Evolutionary conservation across 2,888 invertebrate species (phyloP).

Genomic region (Rhamphomyia laevipes): DNA sequence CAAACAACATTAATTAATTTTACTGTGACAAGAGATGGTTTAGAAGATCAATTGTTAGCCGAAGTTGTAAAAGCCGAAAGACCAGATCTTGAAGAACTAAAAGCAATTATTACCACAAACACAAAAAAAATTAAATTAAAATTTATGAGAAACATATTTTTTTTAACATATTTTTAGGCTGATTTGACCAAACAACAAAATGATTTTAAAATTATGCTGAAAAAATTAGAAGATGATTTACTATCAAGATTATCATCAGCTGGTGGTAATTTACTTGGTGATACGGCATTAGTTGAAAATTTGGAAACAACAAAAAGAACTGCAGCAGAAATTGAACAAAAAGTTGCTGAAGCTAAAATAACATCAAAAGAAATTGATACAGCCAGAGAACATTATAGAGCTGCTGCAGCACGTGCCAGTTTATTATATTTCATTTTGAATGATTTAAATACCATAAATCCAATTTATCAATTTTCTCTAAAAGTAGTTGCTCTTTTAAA

Average conservation of each 20-base stretch:
- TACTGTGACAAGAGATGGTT: constrained; percentile 89
- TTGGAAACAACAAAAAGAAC: constrained; percentile 92
- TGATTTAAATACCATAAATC: constrained; percentile 90
- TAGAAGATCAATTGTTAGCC: constrained; percentile 90
- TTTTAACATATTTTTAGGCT: constrained; percentile 42
- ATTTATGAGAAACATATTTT: constrained; percentile 7
- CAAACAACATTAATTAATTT: constrained; percentile 95
- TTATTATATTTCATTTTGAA: constrained; percentile 90
- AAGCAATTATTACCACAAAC: constrained; percentile 37
- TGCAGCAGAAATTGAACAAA: constrained; percentile 87
- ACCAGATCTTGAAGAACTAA: constrained; percentile 88
- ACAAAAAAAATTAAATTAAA: background rate
- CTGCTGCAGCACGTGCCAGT: constrained; percentile 83
- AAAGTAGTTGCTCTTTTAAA: constrained; percentile 47
- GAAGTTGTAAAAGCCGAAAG: constrained; percentile 95
- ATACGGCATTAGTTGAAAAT: constrained; percentile 91
- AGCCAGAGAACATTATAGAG: constrained; percentile 68
- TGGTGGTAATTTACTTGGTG: constrained; percentile 85
- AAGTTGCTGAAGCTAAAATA: constrained; percentile 81
- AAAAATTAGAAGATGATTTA: constrained; percentile 84
- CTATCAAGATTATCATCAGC: constrained; percentile 83
- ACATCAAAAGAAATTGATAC: constrained; percentile 88
- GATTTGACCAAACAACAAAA: constrained; percentile 93
- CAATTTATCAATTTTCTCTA: constrained; percentile 92
- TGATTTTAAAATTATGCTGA: constrained; percentile 90